phyloP scores from a whole-genome alignment of 2,797 vertebrate genomes.

The Spheniscus humboldti region DNA sequence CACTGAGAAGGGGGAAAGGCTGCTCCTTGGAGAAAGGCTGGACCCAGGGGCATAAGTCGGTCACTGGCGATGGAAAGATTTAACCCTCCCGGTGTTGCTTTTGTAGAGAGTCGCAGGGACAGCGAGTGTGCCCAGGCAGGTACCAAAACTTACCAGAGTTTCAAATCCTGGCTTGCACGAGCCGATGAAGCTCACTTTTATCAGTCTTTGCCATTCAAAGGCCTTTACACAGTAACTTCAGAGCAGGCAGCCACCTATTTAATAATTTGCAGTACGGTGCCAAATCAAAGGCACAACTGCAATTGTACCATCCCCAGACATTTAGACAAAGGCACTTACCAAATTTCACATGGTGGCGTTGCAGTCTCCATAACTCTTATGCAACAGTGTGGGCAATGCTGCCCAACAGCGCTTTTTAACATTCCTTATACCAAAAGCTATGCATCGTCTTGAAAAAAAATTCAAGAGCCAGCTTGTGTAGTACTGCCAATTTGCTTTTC shows the following conservation, averaged over 20 bases:
- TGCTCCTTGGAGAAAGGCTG: not conserved
- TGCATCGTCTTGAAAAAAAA: not conserved
- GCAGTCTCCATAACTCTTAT: not conserved
- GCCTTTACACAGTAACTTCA: not conserved
- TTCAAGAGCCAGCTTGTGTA: not conserved
- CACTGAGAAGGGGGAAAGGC: not conserved
- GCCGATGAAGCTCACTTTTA: not conserved
- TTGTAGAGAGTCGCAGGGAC: accelerated
- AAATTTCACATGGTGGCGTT: not conserved
- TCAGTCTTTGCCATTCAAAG: not conserved
- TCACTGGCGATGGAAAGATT: not conserved
- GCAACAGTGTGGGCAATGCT: not conserved
- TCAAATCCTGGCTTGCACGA: not conserved
- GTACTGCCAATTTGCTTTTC: not conserved
- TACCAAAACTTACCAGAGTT: not conserved
- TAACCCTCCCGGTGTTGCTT: not conserved
- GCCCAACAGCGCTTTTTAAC: not conserved
- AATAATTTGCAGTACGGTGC: not conserved
- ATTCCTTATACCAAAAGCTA: not conserved
- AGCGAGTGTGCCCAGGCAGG: accelerated
- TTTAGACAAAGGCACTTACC: not conserved
- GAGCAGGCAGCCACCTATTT: not conserved
- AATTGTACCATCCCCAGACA: not conserved
- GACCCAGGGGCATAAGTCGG: not conserved
- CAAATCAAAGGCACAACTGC: not conserved